phyloP scores from a whole-genome alignment of 2,113 vertebrate species.

The Peromyscus leucopus region DNA sequence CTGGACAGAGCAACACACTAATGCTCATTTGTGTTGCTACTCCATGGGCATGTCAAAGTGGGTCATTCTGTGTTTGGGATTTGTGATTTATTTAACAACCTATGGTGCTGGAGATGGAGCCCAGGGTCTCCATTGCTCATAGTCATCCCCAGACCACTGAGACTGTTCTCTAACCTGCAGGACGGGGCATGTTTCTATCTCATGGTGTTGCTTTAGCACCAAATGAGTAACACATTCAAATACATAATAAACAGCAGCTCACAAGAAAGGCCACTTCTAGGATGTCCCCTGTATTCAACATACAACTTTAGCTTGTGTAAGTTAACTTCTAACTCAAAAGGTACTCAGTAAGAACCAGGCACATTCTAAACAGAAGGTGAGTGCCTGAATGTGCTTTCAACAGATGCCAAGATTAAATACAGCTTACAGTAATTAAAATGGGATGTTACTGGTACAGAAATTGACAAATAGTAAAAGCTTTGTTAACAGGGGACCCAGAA shows the following conservation, averaged over 20 bases:
- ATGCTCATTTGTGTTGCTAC: not conserved
- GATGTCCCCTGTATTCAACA: not conserved
- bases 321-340: not conserved
- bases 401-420: not conserved
- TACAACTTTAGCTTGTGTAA: not conserved
- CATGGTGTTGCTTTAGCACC: not conserved
- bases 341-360: not conserved
- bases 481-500: not conserved
- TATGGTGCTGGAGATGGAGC: too few relatives aligned
- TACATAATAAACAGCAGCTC: not conserved
- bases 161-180: not conserved
- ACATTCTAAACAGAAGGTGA: not conserved
- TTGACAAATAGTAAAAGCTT: not conserved
- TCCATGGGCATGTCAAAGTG: not conserved
- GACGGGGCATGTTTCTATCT: not conserved
- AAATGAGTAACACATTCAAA: conserved; percentile 38
- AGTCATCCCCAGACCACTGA: not conserved
- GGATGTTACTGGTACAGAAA: not conserved
- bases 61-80: not conserved
- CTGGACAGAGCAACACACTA: not conserved
- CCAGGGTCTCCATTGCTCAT: too few relatives aligned
- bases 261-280: not conserved
- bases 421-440: not conserved
- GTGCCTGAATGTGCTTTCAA: not conserved
- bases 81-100: not conserved